These are phyloP conservation scores for Aleiodes alternator DNA, from an alignment of 2,888 invertebrate species.

Conservation along the genomic window DNA sequence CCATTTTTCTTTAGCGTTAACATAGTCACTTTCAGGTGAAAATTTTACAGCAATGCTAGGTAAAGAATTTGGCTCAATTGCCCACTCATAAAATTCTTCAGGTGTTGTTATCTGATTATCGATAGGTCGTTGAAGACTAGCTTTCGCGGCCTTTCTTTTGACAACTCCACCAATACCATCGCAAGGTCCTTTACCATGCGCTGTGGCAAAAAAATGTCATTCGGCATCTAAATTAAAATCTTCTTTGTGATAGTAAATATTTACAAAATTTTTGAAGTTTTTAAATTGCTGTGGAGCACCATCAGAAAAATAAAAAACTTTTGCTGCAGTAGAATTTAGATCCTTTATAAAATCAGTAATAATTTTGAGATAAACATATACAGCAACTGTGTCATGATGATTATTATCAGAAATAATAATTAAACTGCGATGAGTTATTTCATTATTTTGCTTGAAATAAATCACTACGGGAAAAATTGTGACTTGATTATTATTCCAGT, in stretches of 20 bases:
- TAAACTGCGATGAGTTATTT: conserved; percentile 38
- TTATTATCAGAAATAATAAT: conserved; percentile 43
- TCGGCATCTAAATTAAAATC: conserved; percentile 38
- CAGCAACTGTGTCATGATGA: conserved; percentile 43
- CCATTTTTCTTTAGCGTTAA: not conserved
- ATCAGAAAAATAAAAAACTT: conserved; percentile 3
- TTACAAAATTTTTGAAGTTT: conserved; percentile 30
- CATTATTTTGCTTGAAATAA: conserved; percentile 43
- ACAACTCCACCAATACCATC: conserved; percentile 37
- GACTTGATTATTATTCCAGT: too few species aligned
- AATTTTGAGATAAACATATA: conserved; percentile 29
- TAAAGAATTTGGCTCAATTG: conserved; percentile 9
- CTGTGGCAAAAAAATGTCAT: conserved; percentile 28
- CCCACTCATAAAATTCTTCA: conserved; percentile 34
- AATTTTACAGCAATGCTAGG: conserved; percentile 34
- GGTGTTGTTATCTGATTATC: conserved; percentile 39
- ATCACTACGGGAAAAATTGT: conserved; percentile 43
- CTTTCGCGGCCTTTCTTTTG: conserved; percentile 34
- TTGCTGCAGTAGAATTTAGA: not conserved
- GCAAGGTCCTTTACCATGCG: conserved; percentile 22
- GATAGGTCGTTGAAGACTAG: too few species aligned
- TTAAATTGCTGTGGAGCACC: too few species aligned
- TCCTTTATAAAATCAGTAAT: conserved; percentile 27
- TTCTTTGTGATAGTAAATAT: conserved; percentile 29
- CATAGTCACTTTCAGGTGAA: conserved; percentile 15